Conservation (phyloP, 2,113 vertebrate species). For the Mionectes macconnelli region DNA sequence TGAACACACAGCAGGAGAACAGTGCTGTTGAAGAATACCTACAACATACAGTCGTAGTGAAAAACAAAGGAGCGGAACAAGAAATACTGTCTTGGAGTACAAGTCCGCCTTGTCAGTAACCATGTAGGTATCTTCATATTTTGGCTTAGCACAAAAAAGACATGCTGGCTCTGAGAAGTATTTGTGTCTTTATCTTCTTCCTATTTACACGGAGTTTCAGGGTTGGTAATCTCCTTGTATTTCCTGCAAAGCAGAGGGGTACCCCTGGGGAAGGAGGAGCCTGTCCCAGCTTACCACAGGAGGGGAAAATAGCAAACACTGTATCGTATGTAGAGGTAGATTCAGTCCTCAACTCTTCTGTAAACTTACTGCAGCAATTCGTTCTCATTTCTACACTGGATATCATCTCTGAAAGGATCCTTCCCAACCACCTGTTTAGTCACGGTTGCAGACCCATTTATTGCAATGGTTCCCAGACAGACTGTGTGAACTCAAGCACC, state of each 20-base stretch:
- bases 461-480: not conserved
- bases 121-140: not conserved
- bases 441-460: not conserved
- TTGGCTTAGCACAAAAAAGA: not conserved
- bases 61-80: not conserved
- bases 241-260: not conserved
- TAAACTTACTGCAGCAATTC: not conserved
- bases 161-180: not conserved
- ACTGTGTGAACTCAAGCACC: not conserved
- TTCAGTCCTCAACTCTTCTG: not conserved
- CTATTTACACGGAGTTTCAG: not conserved
- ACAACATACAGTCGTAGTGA: not conserved
- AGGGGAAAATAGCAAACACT: not conserved
- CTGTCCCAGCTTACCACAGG: not conserved
- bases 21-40: not conserved
- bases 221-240: not conserved
- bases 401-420: not conserved
- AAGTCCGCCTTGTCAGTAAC: not conserved
- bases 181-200: not conserved
- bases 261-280: not conserved
- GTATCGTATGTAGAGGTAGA: not conserved
- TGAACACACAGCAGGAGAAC: not conserved
- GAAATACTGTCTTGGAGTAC: not conserved
- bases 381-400: not conserved
- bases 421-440: not conserved